phyloP scores from a whole-genome alignment of 2,888 invertebrate genomes.

The Andrena hattorfiana region DNA sequence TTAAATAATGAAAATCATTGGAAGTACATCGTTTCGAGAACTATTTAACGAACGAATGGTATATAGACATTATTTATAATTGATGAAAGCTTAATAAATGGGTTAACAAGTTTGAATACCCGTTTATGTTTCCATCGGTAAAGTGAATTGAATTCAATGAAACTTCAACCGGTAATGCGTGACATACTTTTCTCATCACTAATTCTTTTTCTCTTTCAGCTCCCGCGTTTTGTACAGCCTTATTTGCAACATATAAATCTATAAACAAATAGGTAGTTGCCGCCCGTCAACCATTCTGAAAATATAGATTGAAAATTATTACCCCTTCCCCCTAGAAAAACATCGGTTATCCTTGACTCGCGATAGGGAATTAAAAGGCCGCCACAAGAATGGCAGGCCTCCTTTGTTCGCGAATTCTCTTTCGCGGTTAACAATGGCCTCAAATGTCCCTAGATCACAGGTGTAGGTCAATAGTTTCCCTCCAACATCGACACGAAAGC shows the following conservation, averaged over 20 bases:
- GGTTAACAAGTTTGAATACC: conserved; percentile 9
- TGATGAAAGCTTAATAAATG: conserved; percentile 23
- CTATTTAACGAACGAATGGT: not conserved
- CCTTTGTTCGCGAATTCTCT: too few relatives aligned
- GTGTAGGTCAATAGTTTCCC: too few relatives aligned
- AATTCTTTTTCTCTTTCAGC: conserved; percentile 8
- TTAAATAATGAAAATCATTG: conserved; percentile 34
- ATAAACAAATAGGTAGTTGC: conserved; percentile 43
- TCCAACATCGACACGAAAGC: too few relatives aligned
- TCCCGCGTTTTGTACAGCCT: conserved; percentile 6
- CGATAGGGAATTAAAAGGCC: too few relatives aligned
- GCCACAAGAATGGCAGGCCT: too few relatives aligned
- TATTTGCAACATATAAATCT: conserved; percentile 26
- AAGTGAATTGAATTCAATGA: conserved; percentile 35
- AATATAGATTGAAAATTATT: conserved; percentile 14
- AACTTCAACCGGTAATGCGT: conserved; percentile 23
- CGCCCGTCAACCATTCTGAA: conserved; percentile 36
- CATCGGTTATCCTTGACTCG: conserved; percentile 3
- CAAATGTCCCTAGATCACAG: too few relatives aligned
- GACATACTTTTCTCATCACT: conserved; percentile 19
- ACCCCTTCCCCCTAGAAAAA: conserved; percentile 21
- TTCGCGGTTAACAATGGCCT: too few relatives aligned
- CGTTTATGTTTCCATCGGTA: conserved; percentile 37
- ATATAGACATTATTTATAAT: conserved; percentile 17
- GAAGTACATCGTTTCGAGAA: conserved; percentile 6